Percentiles rank a stretch among this genome's conserved stretches.
Conservation (phyloP, 2,888 invertebrate genomes). For the Spodoptera littoralis region DNA sequence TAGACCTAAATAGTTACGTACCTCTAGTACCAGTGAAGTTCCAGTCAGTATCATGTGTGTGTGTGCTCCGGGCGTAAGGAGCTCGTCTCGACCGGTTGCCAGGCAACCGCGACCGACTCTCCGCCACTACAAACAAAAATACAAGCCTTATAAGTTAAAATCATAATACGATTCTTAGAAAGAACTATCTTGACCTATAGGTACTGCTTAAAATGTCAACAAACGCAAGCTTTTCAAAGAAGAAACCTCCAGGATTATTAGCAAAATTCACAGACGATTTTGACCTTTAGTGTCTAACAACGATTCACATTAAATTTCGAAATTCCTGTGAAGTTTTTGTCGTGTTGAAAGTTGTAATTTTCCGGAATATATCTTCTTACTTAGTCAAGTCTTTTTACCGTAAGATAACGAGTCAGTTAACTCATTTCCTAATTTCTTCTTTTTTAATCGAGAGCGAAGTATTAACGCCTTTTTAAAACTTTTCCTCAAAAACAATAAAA, state of each 20-base stretch:
- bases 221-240: too few species aligned
- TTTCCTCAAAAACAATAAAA: conserved; percentile 49
- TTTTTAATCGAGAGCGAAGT: conserved; percentile 4
- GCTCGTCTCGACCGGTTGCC: conserved; percentile 83
- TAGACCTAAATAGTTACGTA: conserved; percentile 49
- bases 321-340: too few species aligned
- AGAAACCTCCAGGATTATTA: too few species aligned
- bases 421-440: conserved; percentile 14
- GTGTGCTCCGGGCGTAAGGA: conserved; percentile 79
- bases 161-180: too few species aligned
- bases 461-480: conserved; percentile 33
- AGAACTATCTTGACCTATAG: too few species aligned
- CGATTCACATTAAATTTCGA: too few species aligned
- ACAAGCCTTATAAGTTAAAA: conserved; percentile 9
- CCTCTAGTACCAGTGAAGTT: conserved; percentile 86
- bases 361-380: too few species aligned
- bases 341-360: too few species aligned
- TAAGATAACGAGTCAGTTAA: conserved; percentile 27
- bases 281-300: background rate
- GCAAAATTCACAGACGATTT: background rate
- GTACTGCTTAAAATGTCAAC: conserved; percentile 2
- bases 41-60: conserved; percentile 83
- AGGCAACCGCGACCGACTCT: conserved; percentile 63
- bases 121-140: conserved; percentile 71
- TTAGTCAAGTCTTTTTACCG: too few species aligned